Conservation (phyloP, 2,888 invertebrate genomes). For the Athetis lepigone region DNA sequence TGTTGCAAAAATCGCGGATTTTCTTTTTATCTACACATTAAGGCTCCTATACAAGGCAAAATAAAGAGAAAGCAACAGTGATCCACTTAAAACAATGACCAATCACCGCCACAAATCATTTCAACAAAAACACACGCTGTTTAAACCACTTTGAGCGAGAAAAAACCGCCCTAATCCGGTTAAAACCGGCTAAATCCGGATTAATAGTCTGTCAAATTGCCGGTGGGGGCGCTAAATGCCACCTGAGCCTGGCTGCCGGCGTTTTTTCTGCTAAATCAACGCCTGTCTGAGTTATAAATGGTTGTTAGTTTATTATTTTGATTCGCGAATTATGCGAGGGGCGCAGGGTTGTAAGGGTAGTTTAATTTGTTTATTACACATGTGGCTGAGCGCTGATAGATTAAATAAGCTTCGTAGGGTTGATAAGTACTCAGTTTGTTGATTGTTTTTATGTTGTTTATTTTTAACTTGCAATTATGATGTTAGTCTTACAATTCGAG, state of each 20-base stretch:
- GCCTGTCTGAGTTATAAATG: constrained; percentile 60
- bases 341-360: constrained; percentile 12
- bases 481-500: too few relatives aligned
- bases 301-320: constrained; percentile 60
- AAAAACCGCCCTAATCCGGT: constrained; percentile 80
- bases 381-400: constrained; percentile 45
- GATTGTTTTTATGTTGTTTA: too few relatives aligned
- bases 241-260: constrained; percentile 79
- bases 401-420: constrained; percentile 7
- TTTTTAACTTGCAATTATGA: too few relatives aligned
- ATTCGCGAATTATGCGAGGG: constrained; percentile 49
- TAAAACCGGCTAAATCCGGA: constrained; percentile 84
- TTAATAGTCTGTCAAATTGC: constrained; percentile 90
- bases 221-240: constrained; percentile 79
- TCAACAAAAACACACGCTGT: constrained; percentile 58
- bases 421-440: too few relatives aligned
- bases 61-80: constrained; percentile 7
- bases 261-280: constrained; percentile 63
- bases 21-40: too few relatives aligned
- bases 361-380: constrained; percentile 59
- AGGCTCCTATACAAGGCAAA: not conserved
- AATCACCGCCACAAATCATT: constrained; percentile 47
- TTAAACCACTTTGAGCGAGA: constrained; percentile 79
- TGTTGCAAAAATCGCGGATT: too few relatives aligned
- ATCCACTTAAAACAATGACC: constrained; percentile 23